Conservation (phyloP, 2,797 vertebrate species). For the Selene dorsalis region DNA sequence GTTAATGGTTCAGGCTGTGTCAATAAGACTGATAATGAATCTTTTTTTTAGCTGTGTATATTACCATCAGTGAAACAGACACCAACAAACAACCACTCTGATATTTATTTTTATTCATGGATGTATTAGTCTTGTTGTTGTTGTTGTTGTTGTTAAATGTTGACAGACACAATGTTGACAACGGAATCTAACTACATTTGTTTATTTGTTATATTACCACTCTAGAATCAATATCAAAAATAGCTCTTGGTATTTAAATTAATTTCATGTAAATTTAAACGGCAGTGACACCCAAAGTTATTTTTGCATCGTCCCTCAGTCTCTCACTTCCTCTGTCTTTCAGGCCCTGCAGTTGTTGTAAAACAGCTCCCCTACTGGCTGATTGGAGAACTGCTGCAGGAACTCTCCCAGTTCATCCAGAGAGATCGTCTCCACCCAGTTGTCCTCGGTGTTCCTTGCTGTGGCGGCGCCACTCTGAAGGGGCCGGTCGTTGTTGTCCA, state of each 20-base stretch:
- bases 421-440: slow-evolving; percentile 70
- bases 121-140: not conserved
- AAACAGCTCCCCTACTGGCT: slow-evolving; percentile 79
- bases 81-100: not conserved
- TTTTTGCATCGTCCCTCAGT: not conserved
- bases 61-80: slow-evolving; percentile 8
- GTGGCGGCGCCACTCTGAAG: slow-evolving; percentile 75
- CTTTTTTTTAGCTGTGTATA: not conserved
- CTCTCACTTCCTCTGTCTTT: not conserved
- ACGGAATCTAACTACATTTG: not conserved
- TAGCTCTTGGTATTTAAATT: not conserved
- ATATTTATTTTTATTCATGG: not conserved
- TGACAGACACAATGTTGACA: not conserved
- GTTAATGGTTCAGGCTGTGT: not conserved
- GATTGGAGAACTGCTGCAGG: slow-evolving; percentile 75
- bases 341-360: slow-evolving; percentile 73
- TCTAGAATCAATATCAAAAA: slow-evolving; percentile 4
- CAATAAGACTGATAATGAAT: not conserved
- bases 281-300: not conserved
- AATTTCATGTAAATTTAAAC: not conserved
- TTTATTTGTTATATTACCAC: not conserved
- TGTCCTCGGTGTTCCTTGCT: slow-evolving; percentile 79
- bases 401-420: slow-evolving; percentile 73
- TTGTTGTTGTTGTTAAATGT: not conserved
- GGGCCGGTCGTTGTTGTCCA: slow-evolving; percentile 75